Evolutionary conservation across 1,140 invertebrate species (phyloP).

Genomic region (Copidosoma floridanum): DNA sequence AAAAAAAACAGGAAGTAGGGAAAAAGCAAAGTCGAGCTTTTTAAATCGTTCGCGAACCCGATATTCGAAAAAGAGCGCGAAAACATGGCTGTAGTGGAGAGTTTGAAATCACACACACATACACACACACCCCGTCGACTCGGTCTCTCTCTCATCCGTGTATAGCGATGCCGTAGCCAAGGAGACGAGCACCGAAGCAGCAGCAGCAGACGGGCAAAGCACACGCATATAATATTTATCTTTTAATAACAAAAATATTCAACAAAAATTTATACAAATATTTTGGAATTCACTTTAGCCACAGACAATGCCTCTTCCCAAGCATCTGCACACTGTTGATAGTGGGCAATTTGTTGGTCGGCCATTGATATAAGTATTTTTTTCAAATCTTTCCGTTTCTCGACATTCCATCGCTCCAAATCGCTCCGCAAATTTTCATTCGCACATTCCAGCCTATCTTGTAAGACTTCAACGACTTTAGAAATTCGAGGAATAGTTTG

Average conservation of each 20-base stretch:
- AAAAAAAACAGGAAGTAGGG: too few relatives aligned
- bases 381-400: constrained; percentile 69
- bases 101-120: too few relatives aligned
- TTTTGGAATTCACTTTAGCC: constrained; percentile 42
- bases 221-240: too few relatives aligned
- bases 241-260: constrained; percentile 15
- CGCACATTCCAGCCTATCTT: constrained; percentile 69
- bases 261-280: constrained; percentile 29
- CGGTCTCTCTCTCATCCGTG: not conserved
- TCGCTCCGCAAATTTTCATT: constrained; percentile 73
- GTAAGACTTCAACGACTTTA: constrained; percentile 60
- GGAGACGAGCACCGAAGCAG: constrained; percentile 41
- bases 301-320: constrained; percentile 62
- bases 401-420: constrained; percentile 69
- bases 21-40: too few relatives aligned
- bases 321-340: constrained; percentile 64
- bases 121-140: too few relatives aligned
- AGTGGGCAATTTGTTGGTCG: constrained; percentile 68
- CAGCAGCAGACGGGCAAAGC: too few relatives aligned
- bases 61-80: too few relatives aligned
- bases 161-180: constrained; percentile 56
- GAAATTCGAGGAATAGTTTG: constrained; percentile 58
- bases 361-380: constrained; percentile 66
- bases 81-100: too few relatives aligned
- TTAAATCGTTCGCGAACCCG: too few relatives aligned